Evolutionary conservation across 2,113 vertebrate species (phyloP), one percentile per base, ranked within the genome.

Genomic region (Macheiramphus alcinus): DNA sequence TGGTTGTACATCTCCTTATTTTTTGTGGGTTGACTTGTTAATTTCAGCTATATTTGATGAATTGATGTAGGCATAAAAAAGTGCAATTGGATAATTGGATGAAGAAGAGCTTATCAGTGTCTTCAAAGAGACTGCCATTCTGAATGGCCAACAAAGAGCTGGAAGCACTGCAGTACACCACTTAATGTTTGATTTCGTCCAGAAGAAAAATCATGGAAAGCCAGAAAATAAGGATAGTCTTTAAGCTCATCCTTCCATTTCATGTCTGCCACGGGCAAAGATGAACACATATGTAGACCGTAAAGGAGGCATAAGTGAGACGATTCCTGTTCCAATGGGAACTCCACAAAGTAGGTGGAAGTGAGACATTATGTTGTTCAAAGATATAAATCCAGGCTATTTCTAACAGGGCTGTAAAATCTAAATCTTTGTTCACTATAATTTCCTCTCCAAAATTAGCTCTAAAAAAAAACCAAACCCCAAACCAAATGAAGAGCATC

Each of bases 271-370:
- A 75, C 36, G 11, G 42, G 6, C 11, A 56, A 53, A 74, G 16
- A 36, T 12, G 36, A 87, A 16, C 32, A 59, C 4, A 17, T 0
- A 1, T 10, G 2, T 12, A 45, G 21, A 38, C 3, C 13, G 20
- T 11, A 71, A 76, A 78, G 36, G 27, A 76, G 21, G 10, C 20
- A 34, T 13, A 52, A 79, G 6, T 36, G 15, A 80, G 27, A 56
- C 7, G 4, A 53, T 61, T 56, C 22, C 9, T 73, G 13, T 43
- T 52, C 23, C 25, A 66, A 20, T 27, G 17, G 26, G 36, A 83
- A 17, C 13, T 26, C 17, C 16, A 13, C 48, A n/a, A 43, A 34
- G 2, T 1, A 18, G 13, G 16, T 56, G 5, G 11, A 79, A 88
- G 10, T 25, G 20, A 83, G 23, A 52, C 26, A 36, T 18, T 52